Conservation (phyloP, 2,797 vertebrate species). For the Melanogrammus aeglefinus region DNA sequence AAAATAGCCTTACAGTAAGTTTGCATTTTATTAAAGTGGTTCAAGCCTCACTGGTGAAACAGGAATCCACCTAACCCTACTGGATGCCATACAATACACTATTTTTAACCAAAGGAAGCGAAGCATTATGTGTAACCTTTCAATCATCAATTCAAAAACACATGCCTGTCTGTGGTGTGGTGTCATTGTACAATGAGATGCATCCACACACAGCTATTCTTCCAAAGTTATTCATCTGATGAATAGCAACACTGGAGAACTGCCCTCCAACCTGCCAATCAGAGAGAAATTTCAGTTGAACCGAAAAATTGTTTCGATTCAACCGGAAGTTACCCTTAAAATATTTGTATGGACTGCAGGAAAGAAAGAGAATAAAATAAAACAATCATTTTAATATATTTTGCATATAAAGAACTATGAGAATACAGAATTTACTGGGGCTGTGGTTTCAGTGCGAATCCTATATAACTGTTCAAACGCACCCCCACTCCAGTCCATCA, state of each 20-base stretch:
- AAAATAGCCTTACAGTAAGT: too few relatives aligned
- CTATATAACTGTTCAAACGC: background rate
- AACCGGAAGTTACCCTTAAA: too few relatives aligned
- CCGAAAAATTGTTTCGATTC: background rate
- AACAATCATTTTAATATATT: background rate
- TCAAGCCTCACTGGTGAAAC: too few relatives aligned
- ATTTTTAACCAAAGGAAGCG: background rate
- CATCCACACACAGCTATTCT: conserved; percentile 85
- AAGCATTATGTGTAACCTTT: background rate
- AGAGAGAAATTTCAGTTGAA: background rate
- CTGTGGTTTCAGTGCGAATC: background rate
- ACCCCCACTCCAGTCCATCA: background rate
- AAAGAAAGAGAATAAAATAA: background rate
- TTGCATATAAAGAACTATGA: background rate
- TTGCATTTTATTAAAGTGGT: too few relatives aligned
- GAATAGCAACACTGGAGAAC: conserved; percentile 69
- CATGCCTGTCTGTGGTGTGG: conserved; percentile 72
- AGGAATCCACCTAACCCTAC: too few relatives aligned
- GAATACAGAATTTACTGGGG: background rate
- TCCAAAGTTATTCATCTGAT: conserved; percentile 84
- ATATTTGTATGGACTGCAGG: too few relatives aligned
- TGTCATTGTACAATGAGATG: conserved; percentile 81
- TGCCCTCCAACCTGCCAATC: conserved; percentile 78
- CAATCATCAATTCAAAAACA: background rate
- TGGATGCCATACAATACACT: too few relatives aligned